Evolutionary conservation across 2,888 invertebrate species (phyloP).

Genomic region (Chrysolina americana): DNA sequence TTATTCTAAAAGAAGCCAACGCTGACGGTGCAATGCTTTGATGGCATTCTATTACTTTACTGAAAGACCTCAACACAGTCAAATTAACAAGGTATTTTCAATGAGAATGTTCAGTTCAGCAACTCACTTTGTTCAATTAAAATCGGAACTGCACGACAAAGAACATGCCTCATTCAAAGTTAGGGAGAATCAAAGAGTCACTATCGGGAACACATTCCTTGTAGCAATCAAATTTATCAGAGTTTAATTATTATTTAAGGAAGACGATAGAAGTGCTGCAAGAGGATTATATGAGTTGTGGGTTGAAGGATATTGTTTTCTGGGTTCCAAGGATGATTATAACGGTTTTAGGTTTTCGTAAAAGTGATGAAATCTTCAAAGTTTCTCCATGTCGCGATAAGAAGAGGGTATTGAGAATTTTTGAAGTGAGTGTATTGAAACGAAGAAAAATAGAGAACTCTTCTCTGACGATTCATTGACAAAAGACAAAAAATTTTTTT

Average conservation of each 20-base stretch:
- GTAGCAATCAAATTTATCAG: background rate
- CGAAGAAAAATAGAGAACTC: too few species aligned
- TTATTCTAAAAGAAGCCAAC: background rate
- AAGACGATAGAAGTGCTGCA: background rate
- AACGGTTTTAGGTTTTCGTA: too few species aligned
- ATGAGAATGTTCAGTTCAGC: slow-evolving; percentile 26
- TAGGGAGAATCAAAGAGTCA: slow-evolving; percentile 18
- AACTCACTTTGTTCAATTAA: slow-evolving; percentile 27
- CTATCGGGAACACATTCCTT: slow-evolving; percentile 9
- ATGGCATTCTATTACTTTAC: background rate
- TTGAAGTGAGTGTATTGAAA: too few species aligned
- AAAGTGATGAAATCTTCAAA: too few species aligned
- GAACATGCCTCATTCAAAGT: slow-evolving; percentile 24
- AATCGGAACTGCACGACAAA: slow-evolving; percentile 25
- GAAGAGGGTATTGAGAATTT: too few species aligned
- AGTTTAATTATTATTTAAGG: background rate
- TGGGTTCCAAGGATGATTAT: too few species aligned
- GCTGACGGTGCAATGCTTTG: background rate
- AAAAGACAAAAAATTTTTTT: too few species aligned
- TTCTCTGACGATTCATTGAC: too few species aligned
- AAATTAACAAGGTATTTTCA: slow-evolving; percentile 19
- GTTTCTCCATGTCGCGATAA: too few species aligned
- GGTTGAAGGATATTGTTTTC: background rate
- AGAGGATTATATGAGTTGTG: background rate
- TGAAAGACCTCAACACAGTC: background rate